phyloP scores from a whole-genome alignment of 2,797 vertebrate genomes.

The Molossus alvarezi region DNA sequence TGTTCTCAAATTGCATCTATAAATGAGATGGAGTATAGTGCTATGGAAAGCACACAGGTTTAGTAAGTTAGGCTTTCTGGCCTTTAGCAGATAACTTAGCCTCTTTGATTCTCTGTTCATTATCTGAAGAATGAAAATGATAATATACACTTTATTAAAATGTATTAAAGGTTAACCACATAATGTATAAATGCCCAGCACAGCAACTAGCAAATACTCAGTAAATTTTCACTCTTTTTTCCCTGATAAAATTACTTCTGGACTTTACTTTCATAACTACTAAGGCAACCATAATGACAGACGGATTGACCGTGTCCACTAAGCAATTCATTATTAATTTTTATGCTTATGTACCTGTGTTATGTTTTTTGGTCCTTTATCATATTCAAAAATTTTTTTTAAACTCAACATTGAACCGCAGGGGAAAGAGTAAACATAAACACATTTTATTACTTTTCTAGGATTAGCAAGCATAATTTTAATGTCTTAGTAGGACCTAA shows the following conservation, averaged over 20 bases:
- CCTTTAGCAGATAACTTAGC: slow-evolving; percentile 19
- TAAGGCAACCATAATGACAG: not conserved
- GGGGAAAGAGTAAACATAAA: not conserved
- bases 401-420: slow-evolving; percentile 41
- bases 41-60: not conserved
- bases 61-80: not conserved
- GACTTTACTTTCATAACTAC: not conserved
- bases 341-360: slow-evolving; percentile 48
- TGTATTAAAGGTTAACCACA: not conserved
- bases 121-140: slow-evolving; percentile 24
- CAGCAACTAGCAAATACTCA: not conserved
- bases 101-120: slow-evolving; percentile 1
- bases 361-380: not conserved
- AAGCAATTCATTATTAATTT: not conserved
- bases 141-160: not conserved
- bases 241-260: not conserved
- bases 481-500: not conserved
- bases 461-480: not conserved
- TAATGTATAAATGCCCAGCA: not conserved
- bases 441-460: slow-evolving; percentile 50
- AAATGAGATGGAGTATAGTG: not conserved
- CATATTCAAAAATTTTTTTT: slow-evolving; percentile 8
- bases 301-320: not conserved
- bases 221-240: not conserved
- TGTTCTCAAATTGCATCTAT: not conserved